Conservation (phyloP, 1,140 invertebrate species). For the Chymomyza costata region DNA sequence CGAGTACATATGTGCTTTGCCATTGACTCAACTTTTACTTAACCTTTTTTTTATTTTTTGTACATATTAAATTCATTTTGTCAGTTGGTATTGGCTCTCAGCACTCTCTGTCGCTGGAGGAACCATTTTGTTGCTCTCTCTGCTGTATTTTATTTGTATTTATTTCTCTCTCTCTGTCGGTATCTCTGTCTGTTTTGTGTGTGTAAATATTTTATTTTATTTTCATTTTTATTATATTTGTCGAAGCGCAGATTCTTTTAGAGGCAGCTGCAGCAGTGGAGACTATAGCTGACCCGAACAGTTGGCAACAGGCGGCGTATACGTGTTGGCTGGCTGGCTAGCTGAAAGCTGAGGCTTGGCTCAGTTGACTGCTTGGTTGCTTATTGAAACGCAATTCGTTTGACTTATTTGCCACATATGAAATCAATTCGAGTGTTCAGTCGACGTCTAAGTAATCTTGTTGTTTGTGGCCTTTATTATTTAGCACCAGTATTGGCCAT, state of each 20-base stretch:
- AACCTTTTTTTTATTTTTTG: conserved; percentile 63
- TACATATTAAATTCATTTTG: conserved; percentile 70
- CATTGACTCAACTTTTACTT: conserved; percentile 44
- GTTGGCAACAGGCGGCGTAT: too few species aligned
- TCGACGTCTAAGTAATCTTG: too few species aligned
- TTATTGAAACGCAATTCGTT: conserved; percentile 43
- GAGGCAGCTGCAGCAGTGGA: not conserved
- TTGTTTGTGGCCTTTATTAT: too few species aligned
- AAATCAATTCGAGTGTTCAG: conserved; percentile 42
- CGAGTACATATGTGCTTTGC: conserved; percentile 1
- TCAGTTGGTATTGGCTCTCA: conserved; percentile 66
- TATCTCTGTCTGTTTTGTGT: conserved; percentile 33
- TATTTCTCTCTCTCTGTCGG: conserved; percentile 47
- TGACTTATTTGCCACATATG: conserved; percentile 35
- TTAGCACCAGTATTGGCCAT: too few species aligned
- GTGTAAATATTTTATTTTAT: conserved; percentile 72
- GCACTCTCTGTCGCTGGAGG: conserved; percentile 35
- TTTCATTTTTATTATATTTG: conserved; percentile 72
- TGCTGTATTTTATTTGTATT: conserved; percentile 66
- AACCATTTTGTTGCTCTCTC: conserved; percentile 11
- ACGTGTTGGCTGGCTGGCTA: too few species aligned
- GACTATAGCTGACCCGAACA: too few species aligned
- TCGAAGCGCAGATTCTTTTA: too few species aligned
- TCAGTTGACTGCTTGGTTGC: too few species aligned
- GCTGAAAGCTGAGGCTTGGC: too few species aligned